These are phyloP conservation scores for Dorcus parallelipipedus DNA, from an alignment of 2,888 invertebrate genomes.

Conservation along the genomic window DNA sequence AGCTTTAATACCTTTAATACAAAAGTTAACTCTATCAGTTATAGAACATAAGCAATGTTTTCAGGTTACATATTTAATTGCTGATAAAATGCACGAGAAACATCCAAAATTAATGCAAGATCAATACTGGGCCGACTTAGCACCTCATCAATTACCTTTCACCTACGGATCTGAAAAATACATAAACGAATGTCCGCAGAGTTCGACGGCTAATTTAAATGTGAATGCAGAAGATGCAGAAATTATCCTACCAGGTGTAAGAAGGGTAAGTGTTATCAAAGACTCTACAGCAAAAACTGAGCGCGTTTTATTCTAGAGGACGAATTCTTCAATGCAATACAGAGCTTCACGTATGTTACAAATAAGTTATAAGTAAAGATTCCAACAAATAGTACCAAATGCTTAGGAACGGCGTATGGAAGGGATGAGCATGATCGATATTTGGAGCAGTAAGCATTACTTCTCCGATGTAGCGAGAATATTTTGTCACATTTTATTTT, in stretches of 20 bases:
- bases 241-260: constrained; percentile 31
- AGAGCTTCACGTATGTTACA: background rate
- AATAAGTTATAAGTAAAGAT: too few relatives aligned
- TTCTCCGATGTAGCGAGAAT: too few relatives aligned
- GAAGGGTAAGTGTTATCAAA: constrained; percentile 4
- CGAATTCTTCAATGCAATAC: background rate
- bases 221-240: constrained; percentile 62
- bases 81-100: constrained; percentile 90
- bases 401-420: too few relatives aligned
- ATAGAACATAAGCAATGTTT: constrained; percentile 25
- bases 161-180: constrained; percentile 80
- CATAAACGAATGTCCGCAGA: constrained; percentile 77
- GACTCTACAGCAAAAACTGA: background rate
- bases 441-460: too few relatives aligned
- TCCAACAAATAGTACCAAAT: too few relatives aligned
- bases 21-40: background rate
- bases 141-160: constrained; percentile 68
- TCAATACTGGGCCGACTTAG: constrained; percentile 76
- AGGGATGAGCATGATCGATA: too few relatives aligned
- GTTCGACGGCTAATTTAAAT: constrained; percentile 77
- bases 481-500: too few relatives aligned
- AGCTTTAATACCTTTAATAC: background rate
- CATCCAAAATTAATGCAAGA: constrained; percentile 82
- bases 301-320: constrained; percentile 5
- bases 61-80: constrained; percentile 83